Conservation (phyloP, 2,113 vertebrate genomes). For the Helogale parvula region DNA sequence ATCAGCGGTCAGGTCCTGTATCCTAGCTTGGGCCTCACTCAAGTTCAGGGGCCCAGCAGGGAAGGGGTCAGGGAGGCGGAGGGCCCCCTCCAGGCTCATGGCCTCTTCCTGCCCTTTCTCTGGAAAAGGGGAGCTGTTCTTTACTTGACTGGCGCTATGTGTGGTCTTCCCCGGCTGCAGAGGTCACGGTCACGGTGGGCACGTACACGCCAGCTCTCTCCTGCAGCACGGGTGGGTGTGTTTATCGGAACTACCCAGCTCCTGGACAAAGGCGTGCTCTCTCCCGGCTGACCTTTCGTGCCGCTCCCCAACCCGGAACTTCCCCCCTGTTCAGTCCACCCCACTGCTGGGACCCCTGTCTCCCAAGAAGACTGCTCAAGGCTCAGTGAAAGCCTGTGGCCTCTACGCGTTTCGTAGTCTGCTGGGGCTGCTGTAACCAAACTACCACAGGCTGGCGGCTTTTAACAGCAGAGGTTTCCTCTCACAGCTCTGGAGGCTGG, state of each 20-base stretch:
- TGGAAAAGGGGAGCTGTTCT: background rate
- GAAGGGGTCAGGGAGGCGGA: background rate
- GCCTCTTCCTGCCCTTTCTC: background rate
- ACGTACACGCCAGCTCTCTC: background rate
- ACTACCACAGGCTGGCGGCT: background rate
- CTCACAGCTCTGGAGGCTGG: background rate
- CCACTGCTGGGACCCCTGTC: background rate
- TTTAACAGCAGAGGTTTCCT: background rate
- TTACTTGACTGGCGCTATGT: background rate
- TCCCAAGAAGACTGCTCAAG: background rate
- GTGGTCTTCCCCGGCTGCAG: background rate
- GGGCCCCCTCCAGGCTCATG: background rate
- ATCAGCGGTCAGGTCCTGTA: too few relatives aligned
- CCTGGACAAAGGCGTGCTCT: background rate
- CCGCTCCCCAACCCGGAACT: background rate
- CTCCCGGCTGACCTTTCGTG: background rate
- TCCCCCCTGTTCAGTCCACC: background rate
- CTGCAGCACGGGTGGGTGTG: background rate
- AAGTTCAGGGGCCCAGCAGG: too few relatives aligned
- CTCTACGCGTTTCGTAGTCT: too few relatives aligned
- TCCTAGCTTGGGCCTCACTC: background rate
- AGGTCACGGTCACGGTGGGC: fast-evolving
- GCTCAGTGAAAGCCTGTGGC: background rate
- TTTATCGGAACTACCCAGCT: background rate
- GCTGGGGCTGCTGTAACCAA: background rate